These are phyloP conservation scores for Clepsis dumicolana DNA, from an alignment of 2,888 invertebrate genomes.

Conservation along the genomic window DNA sequence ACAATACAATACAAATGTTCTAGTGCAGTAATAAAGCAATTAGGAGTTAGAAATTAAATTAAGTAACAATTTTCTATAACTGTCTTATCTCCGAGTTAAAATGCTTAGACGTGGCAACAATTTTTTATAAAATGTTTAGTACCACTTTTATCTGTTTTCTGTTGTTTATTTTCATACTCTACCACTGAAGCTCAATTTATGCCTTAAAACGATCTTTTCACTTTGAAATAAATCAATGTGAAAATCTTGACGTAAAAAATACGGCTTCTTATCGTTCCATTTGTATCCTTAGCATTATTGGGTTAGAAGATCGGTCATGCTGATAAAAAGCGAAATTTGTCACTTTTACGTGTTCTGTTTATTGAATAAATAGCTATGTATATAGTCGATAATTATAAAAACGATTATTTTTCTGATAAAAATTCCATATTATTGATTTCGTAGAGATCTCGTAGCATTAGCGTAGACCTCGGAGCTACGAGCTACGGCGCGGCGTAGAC, in stretches of 20 bases:
- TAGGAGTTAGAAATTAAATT: no score
- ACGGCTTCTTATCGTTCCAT: background rate
- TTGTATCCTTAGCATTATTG: background rate
- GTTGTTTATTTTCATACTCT: no score
- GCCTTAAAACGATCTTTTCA: background rate
- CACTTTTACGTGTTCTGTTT: background rate
- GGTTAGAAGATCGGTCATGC: background rate
- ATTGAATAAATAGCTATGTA: background rate
- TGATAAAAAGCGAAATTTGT: slow-evolving; percentile 1
- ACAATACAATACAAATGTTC: no score
- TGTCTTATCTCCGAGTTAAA: no score
- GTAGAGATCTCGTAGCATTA: background rate
- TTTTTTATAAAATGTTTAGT: no score
- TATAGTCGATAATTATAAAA: no score
- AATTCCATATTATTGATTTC: background rate
- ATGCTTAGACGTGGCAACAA: no score
- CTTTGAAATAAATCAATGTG: no score
- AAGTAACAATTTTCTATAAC: no score
- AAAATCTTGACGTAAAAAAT: background rate
- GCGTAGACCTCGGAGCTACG: slow-evolving; percentile 1
- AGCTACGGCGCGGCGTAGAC: background rate
- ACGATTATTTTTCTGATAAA: no score
- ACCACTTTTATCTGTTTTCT: no score
- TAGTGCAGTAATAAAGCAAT: no score
- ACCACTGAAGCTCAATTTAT: background rate